A percentile compares a stretch with the other conserved stretches of the same genome.
Conservation (phyloP, 2,797 vertebrate genomes). For the Rhabdophis nuchalis region DNA sequence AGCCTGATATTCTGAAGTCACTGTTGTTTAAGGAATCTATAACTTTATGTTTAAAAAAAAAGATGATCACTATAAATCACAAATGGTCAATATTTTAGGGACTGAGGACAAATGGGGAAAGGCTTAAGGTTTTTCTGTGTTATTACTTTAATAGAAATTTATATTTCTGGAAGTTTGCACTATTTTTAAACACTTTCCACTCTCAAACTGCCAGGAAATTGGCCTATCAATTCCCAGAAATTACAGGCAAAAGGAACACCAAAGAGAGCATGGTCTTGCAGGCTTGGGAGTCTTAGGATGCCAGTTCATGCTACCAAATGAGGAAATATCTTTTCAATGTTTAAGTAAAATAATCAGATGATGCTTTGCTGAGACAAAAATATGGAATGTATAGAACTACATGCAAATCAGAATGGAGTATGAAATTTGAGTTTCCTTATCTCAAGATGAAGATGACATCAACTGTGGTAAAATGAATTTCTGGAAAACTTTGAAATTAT, state of each 20-base stretch:
- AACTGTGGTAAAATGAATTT: background rate
- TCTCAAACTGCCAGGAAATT: background rate
- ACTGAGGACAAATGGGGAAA: background rate
- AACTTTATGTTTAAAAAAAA: background rate
- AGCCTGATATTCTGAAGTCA: background rate
- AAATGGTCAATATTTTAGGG: background rate
- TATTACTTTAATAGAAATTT: background rate
- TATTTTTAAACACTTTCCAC: background rate
- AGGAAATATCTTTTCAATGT: background rate
- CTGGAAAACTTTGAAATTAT: background rate
- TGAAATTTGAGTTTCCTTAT: background rate
- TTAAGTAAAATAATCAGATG: background rate
- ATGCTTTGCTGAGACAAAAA: background rate
- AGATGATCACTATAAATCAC: background rate
- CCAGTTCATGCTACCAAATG: background rate
- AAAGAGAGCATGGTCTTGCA: background rate
- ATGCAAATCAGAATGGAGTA: background rate
- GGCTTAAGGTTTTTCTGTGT: background rate
- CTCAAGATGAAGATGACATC: background rate
- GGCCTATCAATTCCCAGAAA: background rate
- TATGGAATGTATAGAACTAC: background rate
- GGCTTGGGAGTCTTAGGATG: background rate
- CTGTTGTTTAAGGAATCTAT: background rate
- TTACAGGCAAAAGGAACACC: background rate
- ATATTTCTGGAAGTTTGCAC: background rate